Evolutionary conservation across 2,888 invertebrate genomes (phyloP), one percentile per base, ranked within the genome.

Genomic region (Siphonodentalium dalli): DNA sequence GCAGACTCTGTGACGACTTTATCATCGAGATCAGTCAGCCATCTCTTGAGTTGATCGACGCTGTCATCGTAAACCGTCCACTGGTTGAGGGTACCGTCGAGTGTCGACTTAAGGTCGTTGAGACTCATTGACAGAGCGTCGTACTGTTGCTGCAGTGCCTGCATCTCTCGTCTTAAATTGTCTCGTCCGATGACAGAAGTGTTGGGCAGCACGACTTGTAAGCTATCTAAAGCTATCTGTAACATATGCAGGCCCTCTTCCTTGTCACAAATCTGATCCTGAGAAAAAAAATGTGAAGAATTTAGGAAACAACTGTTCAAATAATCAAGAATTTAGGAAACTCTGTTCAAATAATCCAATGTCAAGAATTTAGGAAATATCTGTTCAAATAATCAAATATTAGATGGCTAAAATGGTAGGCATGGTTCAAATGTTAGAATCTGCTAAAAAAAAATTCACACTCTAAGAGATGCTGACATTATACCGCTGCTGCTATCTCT

Each of bases 11-110:
- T 79, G 75, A 91, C 90, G 34, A 93, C 87, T 65, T 93, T 87
- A 56, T 87, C 86, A 74, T 92, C 91, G 2, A 89, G 87, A 45
- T 87, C 85, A 24, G 86, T 85, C 46, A 96, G 80, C 95, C 95
- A 95, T 38, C 85, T 84, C 63, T 89, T 86, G 7, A 95, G 87
- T 41, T 86, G 87, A 50, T 90, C 89, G 11, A 90, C 87, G 65
- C 90, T 89, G 71, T 95, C 93, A 78, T 95, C 93, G 75, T 93
- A 93, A 3, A 91, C 91, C n/a, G 90, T 90, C 94, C 93, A 96
- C 69, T 90, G 93, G 76, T 93, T 89, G 50, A 93, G 86, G 80
- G 91, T 92, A 0, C 89, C 87, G 80, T 93, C 92, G 27, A 94
- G 85, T 69, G 91, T 89, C 51, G 91, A 87, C 48, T 70, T 66